Conservation (phyloP, 2,113 vertebrate genomes). For the Halichoerus grypus region DNA sequence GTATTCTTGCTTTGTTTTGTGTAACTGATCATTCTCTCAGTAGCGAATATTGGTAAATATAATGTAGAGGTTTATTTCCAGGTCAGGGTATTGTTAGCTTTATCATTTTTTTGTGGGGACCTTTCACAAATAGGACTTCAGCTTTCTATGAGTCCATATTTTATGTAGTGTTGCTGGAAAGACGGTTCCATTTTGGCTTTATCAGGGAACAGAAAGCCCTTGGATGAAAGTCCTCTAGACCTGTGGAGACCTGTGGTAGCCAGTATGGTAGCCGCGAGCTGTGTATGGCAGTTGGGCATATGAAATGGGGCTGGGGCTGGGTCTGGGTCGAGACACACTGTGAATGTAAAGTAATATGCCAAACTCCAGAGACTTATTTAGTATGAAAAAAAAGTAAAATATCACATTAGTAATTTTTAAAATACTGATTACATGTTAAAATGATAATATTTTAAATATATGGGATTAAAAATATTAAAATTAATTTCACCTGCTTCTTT, state of each 20-base stretch:
- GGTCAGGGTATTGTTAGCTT: background rate
- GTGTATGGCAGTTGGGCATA: background rate
- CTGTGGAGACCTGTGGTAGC: background rate
- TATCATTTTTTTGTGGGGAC: background rate
- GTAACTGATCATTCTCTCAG: background rate
- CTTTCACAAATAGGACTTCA: background rate
- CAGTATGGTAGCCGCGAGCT: background rate
- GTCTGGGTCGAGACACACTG: background rate
- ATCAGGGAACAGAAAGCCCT: background rate
- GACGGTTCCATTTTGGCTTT: background rate
- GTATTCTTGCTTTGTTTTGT: constrained; percentile 20
- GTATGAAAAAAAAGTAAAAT: background rate
- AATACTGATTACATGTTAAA: background rate
- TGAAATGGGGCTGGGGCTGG: background rate
- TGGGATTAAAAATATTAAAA: constrained; percentile 53
- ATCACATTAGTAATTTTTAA: background rate
- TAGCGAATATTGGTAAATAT: background rate
- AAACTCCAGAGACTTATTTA: background rate
- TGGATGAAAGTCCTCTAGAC: background rate
- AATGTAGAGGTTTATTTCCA: constrained; percentile 19
- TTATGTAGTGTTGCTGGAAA: constrained; percentile 7
- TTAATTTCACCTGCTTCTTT: constrained; percentile 28
- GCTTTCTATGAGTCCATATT: background rate
- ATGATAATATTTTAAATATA: constrained; percentile 15
- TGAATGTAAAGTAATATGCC: background rate